Evolutionary conservation across 2,888 invertebrate species (phyloP), one percentile per base, ranked within the genome.

Genomic region (Tupiocoris notatus): DNA sequence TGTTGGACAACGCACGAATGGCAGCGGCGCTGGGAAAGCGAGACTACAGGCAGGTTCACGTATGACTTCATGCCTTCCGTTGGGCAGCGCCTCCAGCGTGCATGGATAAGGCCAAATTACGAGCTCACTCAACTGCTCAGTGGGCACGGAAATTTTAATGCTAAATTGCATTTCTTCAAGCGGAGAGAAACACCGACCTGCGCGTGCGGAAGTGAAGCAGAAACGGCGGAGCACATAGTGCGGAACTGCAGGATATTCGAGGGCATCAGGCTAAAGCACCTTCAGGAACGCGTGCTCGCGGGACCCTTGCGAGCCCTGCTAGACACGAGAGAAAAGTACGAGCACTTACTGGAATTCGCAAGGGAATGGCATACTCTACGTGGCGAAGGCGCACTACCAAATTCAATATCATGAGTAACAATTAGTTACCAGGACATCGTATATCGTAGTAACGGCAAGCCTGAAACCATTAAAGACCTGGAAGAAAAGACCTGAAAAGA

Each of bases 201-300:
- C 39, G 12, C 18, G 3, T 74, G 74, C 20, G 74, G 74, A n/a
- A 6, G 17, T 6, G 63, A 2, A 1, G 54, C 24, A 18, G 74
- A 74, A 23, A 64, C 63, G 2, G 64, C 64, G 7, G 63, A 74
- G 20, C 74, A 74, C 24, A 64, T 74, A 9, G 20, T 74, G n/a
- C 25, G 20, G 12, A 16, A 21, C 6, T 71, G 71, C 71, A 1
- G n/a, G 22, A 16, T 59, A 3, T 71, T 63, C 61, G 2, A 20
- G 1, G 21, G 20, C 16, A 9, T 12, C 2, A 18, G 62, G 2
- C 16, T 1, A 12, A 22, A 20, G 20, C 20, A 12, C 62, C 3
- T 62, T 7, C 2, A 21, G 3, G 7, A 3, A 2, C 2, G 1
- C 20, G 2, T 21, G 20, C 21, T 20, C 12, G 59, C 18, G 7